Conservation (phyloP, 2,797 vertebrate genomes). For the Anabacerthia variegaticeps region DNA sequence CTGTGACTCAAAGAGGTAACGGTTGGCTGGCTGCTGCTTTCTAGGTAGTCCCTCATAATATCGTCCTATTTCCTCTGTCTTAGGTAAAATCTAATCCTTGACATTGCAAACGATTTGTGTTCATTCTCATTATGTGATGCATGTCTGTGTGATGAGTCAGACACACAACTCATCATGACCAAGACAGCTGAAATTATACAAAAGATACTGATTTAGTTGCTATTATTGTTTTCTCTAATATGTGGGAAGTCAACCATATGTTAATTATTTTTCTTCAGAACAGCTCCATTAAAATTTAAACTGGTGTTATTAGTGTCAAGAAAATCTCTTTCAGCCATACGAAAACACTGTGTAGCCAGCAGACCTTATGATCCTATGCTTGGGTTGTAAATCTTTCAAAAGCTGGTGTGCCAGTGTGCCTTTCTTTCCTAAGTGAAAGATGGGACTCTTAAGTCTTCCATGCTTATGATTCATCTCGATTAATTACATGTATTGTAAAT, state of each 20-base stretch:
- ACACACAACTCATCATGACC: not conserved
- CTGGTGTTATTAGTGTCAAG: not conserved
- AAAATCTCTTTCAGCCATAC: not conserved
- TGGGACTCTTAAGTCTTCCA: not conserved
- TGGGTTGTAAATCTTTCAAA: not conserved
- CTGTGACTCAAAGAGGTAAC: not conserved
- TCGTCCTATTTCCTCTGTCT: not conserved
- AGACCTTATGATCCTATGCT: not conserved
- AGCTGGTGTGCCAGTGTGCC: not conserved
- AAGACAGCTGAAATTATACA: constrained; percentile 40
- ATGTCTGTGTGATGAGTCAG: constrained; percentile 19
- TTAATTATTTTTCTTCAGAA: constrained; percentile 50
- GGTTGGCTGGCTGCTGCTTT: constrained; percentile 6
- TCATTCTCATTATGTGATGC: not conserved
- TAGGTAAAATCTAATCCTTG: not conserved
- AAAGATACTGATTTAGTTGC: constrained; percentile 24
- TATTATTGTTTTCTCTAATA: constrained; percentile 33
- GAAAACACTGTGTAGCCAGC: not conserved
- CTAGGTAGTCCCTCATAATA: not conserved
- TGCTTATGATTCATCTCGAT: not conserved
- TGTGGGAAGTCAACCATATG: constrained; percentile 38
- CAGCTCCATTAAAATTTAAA: constrained; percentile 17
- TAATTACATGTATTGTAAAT: not conserved
- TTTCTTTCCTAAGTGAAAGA: not conserved
- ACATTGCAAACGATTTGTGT: not conserved